Evolutionary conservation across 1,140 invertebrate species (phyloP).

Genomic region (Akabosia matsudoensis): DNA sequence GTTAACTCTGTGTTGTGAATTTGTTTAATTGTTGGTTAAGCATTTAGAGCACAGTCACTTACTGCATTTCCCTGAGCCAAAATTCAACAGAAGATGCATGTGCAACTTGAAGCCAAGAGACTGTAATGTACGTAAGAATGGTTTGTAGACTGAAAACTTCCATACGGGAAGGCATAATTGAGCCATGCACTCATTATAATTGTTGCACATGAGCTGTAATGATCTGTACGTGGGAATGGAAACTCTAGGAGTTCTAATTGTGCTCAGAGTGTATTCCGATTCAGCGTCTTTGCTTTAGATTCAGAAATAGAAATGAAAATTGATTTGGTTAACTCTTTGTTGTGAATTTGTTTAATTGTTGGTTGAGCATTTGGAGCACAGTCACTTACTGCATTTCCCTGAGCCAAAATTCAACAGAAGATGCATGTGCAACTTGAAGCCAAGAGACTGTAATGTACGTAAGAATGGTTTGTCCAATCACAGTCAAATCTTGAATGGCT

Average conservation of each 20-base stretch:
- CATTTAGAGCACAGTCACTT: too few relatives aligned
- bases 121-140: background rate
- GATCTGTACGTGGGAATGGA: background rate
- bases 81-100: background rate
- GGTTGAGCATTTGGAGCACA: too few relatives aligned
- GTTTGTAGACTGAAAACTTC: background rate
- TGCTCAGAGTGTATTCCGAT: background rate
- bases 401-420: background rate
- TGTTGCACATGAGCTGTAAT: background rate
- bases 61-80: conserved; percentile 6
- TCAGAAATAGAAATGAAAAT: background rate
- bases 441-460: background rate
- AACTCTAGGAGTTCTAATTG: background rate
- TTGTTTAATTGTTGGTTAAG: background rate
- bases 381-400: conserved; percentile 2
- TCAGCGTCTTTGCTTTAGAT: background rate
- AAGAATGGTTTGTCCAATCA: background rate
- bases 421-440: background rate
- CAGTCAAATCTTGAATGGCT: background rate
- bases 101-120: background rate
- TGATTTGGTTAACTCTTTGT: background rate
- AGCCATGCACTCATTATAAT: background rate
- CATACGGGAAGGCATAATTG: background rate
- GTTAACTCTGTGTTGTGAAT: too few relatives aligned
- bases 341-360: background rate